Percentiles rank a stretch among this genome's conserved stretches.
These are phyloP conservation scores for Gymnoscopelus microlampas DNA, from an alignment of 2,797 vertebrate species.

Conservation along the genomic window DNA sequence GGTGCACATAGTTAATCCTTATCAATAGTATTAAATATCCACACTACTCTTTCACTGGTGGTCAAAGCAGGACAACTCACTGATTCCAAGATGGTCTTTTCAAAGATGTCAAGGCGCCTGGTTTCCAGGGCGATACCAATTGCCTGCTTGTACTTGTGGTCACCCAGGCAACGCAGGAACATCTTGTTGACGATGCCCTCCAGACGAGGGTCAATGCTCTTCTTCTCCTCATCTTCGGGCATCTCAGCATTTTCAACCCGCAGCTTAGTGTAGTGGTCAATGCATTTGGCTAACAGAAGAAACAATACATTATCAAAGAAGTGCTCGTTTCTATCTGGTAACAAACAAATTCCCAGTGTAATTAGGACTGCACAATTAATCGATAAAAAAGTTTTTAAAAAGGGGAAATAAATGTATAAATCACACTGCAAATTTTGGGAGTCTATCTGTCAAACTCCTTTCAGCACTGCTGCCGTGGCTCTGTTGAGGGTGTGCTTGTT, in stretches of 20 bases:
- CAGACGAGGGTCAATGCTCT: slow-evolving; percentile 91
- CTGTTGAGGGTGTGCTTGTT: too few relatives aligned
- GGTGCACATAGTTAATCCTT: too few relatives aligned
- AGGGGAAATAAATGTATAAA: too few relatives aligned
- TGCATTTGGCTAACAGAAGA: slow-evolving; percentile 90
- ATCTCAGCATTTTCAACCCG: slow-evolving; percentile 97
- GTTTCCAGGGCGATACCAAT: slow-evolving; percentile 97
- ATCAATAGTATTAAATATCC: too few relatives aligned
- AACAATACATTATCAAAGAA: slow-evolving; percentile 16
- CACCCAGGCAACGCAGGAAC: slow-evolving; percentile 96
- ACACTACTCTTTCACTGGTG: too few relatives aligned
- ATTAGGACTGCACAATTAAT: too few relatives aligned
- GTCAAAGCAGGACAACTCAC: slow-evolving; percentile 67
- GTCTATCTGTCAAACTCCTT: too few relatives aligned
- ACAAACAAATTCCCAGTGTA: too few relatives aligned
- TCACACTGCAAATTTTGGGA: too few relatives aligned
- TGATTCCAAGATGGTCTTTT: slow-evolving; percentile 96
- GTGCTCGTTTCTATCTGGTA: neutral
- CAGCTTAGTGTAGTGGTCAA: slow-evolving; percentile 98
- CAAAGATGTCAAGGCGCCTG: slow-evolving; percentile 93
- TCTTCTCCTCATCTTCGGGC: slow-evolving; percentile 93
- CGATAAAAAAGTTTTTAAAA: too few relatives aligned
- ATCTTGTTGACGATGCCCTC: slow-evolving; percentile 99
- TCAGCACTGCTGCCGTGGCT: too few relatives aligned
- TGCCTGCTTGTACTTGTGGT: slow-evolving; percentile 98